Evolutionary conservation across 1,140 invertebrate species (phyloP).

Genomic region (Drosophila truncata): DNA sequence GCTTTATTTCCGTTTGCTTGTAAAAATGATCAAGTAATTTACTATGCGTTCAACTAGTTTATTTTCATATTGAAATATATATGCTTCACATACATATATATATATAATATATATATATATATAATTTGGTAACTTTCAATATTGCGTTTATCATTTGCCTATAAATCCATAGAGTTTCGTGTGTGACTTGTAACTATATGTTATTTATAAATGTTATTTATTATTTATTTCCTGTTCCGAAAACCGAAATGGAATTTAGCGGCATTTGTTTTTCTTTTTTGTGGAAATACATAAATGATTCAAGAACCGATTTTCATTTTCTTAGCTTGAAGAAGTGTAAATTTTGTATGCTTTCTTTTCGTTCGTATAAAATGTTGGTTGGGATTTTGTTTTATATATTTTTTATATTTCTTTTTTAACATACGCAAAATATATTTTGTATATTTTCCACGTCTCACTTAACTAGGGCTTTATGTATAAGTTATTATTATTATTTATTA

Average conservation of each 20-base stretch:
- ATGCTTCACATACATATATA: slow-evolving; percentile 44
- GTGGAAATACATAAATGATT: slow-evolving; percentile 37
- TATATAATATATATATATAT: slow-evolving; percentile 23
- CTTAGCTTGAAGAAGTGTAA: slow-evolving; percentile 60
- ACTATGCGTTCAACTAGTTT: slow-evolving; percentile 64
- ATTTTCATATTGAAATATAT: slow-evolving; percentile 48
- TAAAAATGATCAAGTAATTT: slow-evolving; percentile 61
- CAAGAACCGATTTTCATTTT: slow-evolving; percentile 34
- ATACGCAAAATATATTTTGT: slow-evolving; percentile 81
- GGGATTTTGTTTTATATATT: slow-evolving; percentile 48
- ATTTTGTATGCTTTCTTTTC: slow-evolving; percentile 44
- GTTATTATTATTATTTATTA: slow-evolving; percentile 66
- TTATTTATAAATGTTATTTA: slow-evolving; percentile 41
- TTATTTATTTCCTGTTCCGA: slow-evolving; percentile 37
- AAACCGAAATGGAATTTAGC: slow-evolving; percentile 39
- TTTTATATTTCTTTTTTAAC: slow-evolving; percentile 59
- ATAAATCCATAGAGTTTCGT: slow-evolving; percentile 56
- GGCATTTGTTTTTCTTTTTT: slow-evolving; percentile 10
- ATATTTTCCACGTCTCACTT: slow-evolving; percentile 63
- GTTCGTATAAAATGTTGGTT: slow-evolving; percentile 69
- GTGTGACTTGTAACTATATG: slow-evolving; percentile 54
- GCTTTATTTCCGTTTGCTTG: slow-evolving; percentile 34
- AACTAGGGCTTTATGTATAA: slow-evolving; percentile 61
- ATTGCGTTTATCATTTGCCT: slow-evolving; percentile 61
- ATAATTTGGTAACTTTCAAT: slow-evolving; percentile 59